Conservation (phyloP, 2,797 vertebrate species). For the Mus caroli region DNA sequence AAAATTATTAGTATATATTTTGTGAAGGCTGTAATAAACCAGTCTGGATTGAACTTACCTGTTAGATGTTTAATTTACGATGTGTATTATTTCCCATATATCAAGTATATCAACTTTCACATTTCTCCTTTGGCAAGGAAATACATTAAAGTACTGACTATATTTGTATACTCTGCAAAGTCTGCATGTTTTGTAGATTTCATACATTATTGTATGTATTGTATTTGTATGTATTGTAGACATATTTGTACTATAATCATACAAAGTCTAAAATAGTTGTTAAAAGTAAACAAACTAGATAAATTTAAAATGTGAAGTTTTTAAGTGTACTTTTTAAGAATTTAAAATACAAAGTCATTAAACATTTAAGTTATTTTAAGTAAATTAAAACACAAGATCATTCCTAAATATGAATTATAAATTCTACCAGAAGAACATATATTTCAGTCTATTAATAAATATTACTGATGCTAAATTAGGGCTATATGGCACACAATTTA, state of each 20-base stretch:
- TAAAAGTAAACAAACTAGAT: neutral
- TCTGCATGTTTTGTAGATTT: neutral
- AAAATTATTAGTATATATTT: neutral
- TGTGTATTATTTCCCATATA: neutral
- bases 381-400: neutral
- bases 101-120: neutral
- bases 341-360: neutral
- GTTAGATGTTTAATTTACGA: neutral
- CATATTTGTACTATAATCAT: neutral
- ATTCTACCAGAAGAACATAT: neutral
- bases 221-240: neutral
- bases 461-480: neutral
- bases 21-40: neutral
- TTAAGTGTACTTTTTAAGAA: neutral
- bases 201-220: neutral
- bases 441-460: neutral
- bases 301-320: neutral
- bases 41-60: neutral
- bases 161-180: neutral
- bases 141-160: neutral
- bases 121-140: neutral
- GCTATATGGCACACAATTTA: neutral
- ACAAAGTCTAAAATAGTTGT: neutral
- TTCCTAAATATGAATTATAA: neutral
- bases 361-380: neutral